Percentiles rank a stretch among this genome's conserved stretches.
Conservation (phyloP, 2,797 vertebrate genomes). For the Pseudochaenichthys georgianus region DNA sequence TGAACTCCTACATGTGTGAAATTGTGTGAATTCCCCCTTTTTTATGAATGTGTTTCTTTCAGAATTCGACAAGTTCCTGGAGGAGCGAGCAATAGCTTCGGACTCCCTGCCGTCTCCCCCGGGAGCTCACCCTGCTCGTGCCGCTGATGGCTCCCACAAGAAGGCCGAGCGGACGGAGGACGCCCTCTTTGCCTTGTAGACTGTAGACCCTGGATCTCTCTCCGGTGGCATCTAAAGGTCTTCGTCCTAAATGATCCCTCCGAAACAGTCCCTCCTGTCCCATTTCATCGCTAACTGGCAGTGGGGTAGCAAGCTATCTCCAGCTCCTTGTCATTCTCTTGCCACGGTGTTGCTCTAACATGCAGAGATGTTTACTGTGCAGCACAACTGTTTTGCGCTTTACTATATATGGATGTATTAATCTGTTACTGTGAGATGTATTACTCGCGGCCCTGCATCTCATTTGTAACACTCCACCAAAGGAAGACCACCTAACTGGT, state of each 20-base stretch:
- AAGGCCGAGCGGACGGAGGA: conserved; percentile 94
- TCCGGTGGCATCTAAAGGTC: conserved; percentile 40
- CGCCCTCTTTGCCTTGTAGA: conserved; percentile 94
- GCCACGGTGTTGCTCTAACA: conserved; percentile 55
- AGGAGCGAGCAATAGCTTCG: conserved; percentile 93
- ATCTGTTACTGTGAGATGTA: conserved; percentile 66
- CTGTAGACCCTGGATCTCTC: conserved; percentile 54
- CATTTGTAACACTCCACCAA: conserved; percentile 59
- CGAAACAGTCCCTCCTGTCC: conserved; percentile 43
- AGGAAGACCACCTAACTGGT: conserved; percentile 53
- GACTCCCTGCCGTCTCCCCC: conserved; percentile 90
- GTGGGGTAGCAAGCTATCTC: conserved; percentile 50
- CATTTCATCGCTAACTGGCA: conserved; percentile 53
- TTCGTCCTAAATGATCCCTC: conserved; percentile 16
- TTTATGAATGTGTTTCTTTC: conserved; percentile 55
- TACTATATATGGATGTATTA: conserved; percentile 68
- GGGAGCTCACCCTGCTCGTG: conserved; percentile 65
- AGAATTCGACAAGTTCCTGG: conserved; percentile 99
- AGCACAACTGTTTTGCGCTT: conserved; percentile 50
- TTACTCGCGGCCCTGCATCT: conserved; percentile 52
- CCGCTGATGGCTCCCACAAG: conserved; percentile 85
- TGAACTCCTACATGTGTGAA: not conserved
- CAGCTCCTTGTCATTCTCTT: conserved; percentile 41
- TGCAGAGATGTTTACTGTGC: conserved; percentile 63
- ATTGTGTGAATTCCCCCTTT: not conserved